Evolutionary conservation across 2,888 invertebrate species (phyloP), one percentile per base, ranked within the genome.

Genomic region (Nesidiocoris tenuis): DNA sequence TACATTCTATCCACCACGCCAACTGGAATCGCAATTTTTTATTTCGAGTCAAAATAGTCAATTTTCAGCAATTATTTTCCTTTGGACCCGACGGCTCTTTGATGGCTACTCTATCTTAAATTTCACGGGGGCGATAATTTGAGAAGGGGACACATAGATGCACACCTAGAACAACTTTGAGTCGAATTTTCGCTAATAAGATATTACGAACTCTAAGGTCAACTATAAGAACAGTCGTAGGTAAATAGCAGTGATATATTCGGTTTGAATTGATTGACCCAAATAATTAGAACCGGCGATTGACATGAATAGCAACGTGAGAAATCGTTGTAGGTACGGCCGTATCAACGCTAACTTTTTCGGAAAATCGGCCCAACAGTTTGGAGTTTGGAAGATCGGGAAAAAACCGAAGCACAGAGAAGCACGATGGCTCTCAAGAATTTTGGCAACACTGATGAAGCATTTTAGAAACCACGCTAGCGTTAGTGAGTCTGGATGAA

Each of bases 31-130:
- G 39, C 39, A 7, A 7, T 39, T 39, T n/a, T n/a, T n/a, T n/a
- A n/a, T n/a, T 39, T 12, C 12, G 39, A 12, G 3, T 39, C 39
- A 39, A 39, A 39, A 12, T 7, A 39, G 12, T 39, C 2, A n/a
- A 64, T 18, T 64, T 64, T 64, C 21, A n/a, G 5, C 19, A 7
- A 18, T 64, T 19, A 65, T 57, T 65, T 25, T 7, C 19, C 39
- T 65, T 74, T 74, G 74, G 74, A 74, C 74, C 74, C 74, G 66
- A 61, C 57, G 65, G 74, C 65, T 61, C 61, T 74, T n/a, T n/a
- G n/a, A n/a, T n/a, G n/a, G n/a, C 19, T 65, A 18, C 21, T 21
- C 59, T 55, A 57, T 25, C n/a, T 18, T 23, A 39, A 39, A 39
- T 39, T 39, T 39, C n/a, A n/a, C n/a, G n/a, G 39, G 39, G 39